A percentile compares a stretch with the other conserved stretches of the same genome.
Evolutionary conservation across 2,797 vertebrate genomes (phyloP).

Genomic region (Emys orbicularis): DNA sequence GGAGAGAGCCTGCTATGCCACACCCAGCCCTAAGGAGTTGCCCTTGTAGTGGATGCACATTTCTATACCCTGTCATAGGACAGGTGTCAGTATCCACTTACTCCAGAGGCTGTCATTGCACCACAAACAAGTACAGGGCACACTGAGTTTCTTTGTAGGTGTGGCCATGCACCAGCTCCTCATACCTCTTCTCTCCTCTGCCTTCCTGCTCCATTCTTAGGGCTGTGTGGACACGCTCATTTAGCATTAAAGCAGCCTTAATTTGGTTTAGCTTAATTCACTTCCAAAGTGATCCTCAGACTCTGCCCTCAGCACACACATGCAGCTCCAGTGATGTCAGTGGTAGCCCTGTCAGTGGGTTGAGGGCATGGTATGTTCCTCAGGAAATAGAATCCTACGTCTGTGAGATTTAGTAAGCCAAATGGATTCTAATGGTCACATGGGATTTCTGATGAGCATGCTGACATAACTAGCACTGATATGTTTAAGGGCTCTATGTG

Average conservation of each 20-base stretch:
- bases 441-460: not conserved
- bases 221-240: no score
- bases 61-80: not conserved
- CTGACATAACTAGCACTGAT: not conserved
- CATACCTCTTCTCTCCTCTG: not conserved
- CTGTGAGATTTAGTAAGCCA: not conserved
- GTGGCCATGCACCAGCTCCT: not conserved
- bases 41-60: not conserved
- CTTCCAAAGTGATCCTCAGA: not conserved
- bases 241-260: no score
- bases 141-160: not conserved
- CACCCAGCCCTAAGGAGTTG: not conserved
- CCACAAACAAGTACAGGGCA: not conserved
- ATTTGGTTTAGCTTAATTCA: not conserved
- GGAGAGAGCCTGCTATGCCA: not conserved
- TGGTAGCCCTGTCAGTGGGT: not conserved
- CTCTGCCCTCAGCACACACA: not conserved
- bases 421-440: not conserved
- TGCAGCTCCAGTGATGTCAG: no score
- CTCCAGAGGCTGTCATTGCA: not conserved
- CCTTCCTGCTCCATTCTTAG: not conserved
- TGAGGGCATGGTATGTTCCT: fast-evolving
- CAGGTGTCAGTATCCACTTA: not conserved
- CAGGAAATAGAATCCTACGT: not conserved
- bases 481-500: not conserved